These are phyloP conservation scores for Rhingia campestris DNA, from an alignment of 2,888 invertebrate species.

Conservation along the genomic window DNA sequence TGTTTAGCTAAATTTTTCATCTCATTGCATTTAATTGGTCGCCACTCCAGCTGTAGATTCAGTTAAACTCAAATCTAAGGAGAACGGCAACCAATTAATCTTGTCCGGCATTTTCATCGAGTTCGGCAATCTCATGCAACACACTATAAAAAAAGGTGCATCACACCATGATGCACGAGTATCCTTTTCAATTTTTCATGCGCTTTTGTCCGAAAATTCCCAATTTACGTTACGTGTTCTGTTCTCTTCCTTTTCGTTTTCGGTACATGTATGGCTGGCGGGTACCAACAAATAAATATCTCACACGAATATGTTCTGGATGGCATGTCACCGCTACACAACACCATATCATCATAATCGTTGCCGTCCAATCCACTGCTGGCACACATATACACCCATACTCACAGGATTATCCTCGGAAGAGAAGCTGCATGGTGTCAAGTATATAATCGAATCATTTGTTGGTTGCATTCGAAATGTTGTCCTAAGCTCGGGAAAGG, in stretches of 20 bases:
- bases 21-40: not conserved
- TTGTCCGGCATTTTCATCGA: conserved; percentile 4
- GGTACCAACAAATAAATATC: conserved; percentile 47
- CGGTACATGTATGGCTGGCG: conserved; percentile 8
- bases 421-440: conserved; percentile 93
- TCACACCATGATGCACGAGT: conserved; percentile 11
- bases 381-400: too few species aligned
- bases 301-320: conserved; percentile 24
- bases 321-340: conserved; percentile 12
- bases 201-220: conserved; percentile 46
- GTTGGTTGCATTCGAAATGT: conserved; percentile 95
- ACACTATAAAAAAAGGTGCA: not conserved
- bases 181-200: conserved; percentile 56
- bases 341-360: conserved; percentile 14
- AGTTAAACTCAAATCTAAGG: not conserved
- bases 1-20: not conserved
- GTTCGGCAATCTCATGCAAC: too few species aligned
- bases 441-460: conserved; percentile 96
- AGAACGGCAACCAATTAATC: conserved; percentile 43
- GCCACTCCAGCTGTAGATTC: not conserved
- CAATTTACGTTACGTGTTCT: conserved; percentile 47
- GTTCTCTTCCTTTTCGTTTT: conserved; percentile 14
- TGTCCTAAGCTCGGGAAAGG: conserved; percentile 92
- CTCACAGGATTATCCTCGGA: conserved; percentile 90
- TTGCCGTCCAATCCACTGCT: not conserved